phyloP scores from a whole-genome alignment of 2,113 vertebrate species.

The Lamprotornis superbus region DNA sequence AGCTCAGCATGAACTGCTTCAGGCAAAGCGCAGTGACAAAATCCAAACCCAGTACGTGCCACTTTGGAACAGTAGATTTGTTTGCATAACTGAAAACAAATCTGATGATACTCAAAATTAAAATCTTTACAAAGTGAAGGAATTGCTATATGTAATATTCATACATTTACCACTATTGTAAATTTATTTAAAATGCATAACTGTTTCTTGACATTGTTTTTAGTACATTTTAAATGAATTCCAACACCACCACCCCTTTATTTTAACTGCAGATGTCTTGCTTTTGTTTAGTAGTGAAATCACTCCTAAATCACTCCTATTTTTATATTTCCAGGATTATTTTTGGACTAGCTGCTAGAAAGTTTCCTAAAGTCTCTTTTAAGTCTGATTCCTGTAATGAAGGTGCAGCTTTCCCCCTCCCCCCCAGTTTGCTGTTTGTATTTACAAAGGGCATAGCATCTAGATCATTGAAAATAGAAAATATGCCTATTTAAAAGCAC shows the following conservation, averaged over 20 bases:
- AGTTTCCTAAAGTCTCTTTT: not conserved
- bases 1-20: not conserved
- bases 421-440: not conserved
- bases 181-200: not conserved
- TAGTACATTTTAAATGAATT: not conserved
- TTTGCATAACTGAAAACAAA: not conserved
- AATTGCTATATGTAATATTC: not conserved
- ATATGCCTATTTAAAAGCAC: conserved; percentile 19
- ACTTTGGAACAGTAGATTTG: not conserved
- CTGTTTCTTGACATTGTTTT: not conserved
- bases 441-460: not conserved
- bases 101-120: not conserved
- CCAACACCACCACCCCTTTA: not conserved
- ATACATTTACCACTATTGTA: not conserved
- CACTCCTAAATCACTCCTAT: not conserved
- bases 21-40: not conserved
- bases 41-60: not conserved
- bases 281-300: conserved; percentile 20
- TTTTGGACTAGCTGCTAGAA: not conserved
- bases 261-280: not conserved
- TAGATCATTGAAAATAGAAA: conserved; percentile 13
- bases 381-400: not conserved
- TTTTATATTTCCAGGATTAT: conserved; percentile 25
- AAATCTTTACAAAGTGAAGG: not conserved
- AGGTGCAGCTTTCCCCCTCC: not conserved